Evolutionary conservation across 2,113 vertebrate species (phyloP).

Genomic region (Cyanistes caeruleus): DNA sequence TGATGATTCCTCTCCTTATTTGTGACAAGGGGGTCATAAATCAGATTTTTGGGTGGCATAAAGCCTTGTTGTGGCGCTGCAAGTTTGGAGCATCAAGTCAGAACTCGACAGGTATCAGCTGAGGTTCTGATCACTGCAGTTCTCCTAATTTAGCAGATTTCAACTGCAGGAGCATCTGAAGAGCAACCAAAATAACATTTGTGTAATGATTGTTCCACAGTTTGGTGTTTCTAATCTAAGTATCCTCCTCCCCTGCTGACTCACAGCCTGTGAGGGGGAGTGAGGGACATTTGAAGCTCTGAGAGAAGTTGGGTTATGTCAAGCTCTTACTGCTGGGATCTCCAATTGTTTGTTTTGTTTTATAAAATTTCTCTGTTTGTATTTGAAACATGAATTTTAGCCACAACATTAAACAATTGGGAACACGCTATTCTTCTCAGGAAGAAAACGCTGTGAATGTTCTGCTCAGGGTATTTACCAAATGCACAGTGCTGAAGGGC

Average conservation of each 20-base stretch:
- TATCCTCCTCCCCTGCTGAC: conserved; percentile 65
- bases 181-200: conserved; percentile 60
- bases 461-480: conserved; percentile 15
- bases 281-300: conserved; percentile 49
- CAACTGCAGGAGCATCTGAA: conserved; percentile 41
- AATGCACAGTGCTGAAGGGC: neutral
- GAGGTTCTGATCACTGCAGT: neutral
- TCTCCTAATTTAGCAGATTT: conserved; percentile 21
- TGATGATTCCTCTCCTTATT: neutral
- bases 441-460: neutral
- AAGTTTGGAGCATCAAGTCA: neutral
- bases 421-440: conserved; percentile 32
- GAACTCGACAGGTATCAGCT: neutral
- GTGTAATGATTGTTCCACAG: conserved; percentile 56
- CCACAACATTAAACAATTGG: conserved; percentile 22
- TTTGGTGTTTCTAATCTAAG: conserved; percentile 64
- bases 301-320: conserved; percentile 35
- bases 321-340: neutral
- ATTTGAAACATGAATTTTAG: conserved; percentile 50
- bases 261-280: conserved; percentile 66
- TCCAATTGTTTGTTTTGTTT: conserved; percentile 14
- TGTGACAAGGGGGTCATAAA: neutral
- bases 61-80: neutral
- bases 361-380: conserved; percentile 52
- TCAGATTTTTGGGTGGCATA: neutral